Conservation (phyloP, 2,113 vertebrate species). For the Ictalurus punctatus region DNA sequence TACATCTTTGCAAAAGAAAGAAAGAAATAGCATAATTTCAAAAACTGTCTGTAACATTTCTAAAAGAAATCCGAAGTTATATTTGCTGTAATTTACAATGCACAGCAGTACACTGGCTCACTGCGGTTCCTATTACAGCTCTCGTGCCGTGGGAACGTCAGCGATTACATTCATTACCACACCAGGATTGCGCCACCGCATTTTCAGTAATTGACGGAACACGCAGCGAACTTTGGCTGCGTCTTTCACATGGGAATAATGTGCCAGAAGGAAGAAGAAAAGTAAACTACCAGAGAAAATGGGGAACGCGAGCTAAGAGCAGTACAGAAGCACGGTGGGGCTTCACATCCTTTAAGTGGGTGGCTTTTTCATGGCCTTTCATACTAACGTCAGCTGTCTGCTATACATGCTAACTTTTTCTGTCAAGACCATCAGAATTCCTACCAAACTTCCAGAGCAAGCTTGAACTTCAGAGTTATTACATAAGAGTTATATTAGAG, state of each 20-base stretch:
- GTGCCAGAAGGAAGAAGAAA: conserved; percentile 44
- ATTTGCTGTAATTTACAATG: conserved; percentile 49
- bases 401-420: conserved; percentile 34
- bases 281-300: conserved; percentile 50
- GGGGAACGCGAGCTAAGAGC: conserved; percentile 49
- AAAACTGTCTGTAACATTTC: background rate
- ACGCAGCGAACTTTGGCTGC: conserved; percentile 59
- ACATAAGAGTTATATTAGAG: background rate
- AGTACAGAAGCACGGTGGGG: conserved; percentile 60
- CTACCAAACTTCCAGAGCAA: background rate
- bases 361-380: conserved; percentile 44
- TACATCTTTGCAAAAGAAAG: background rate
- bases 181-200: conserved; percentile 46
- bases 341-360: conserved; percentile 62
- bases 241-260: conserved; percentile 62
- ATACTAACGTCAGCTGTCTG: conserved; percentile 53
- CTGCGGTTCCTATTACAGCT: conserved; percentile 46
- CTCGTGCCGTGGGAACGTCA: conserved; percentile 54
- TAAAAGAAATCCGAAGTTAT: conserved; percentile 8
- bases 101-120: conserved; percentile 34
- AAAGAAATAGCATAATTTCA: background rate
- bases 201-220: conserved; percentile 62
- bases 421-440: conserved; percentile 36
- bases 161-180: conserved; percentile 65
- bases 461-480: background rate